Conservation (phyloP, 2,888 invertebrate genomes). For the Heliothis peltigera region DNA sequence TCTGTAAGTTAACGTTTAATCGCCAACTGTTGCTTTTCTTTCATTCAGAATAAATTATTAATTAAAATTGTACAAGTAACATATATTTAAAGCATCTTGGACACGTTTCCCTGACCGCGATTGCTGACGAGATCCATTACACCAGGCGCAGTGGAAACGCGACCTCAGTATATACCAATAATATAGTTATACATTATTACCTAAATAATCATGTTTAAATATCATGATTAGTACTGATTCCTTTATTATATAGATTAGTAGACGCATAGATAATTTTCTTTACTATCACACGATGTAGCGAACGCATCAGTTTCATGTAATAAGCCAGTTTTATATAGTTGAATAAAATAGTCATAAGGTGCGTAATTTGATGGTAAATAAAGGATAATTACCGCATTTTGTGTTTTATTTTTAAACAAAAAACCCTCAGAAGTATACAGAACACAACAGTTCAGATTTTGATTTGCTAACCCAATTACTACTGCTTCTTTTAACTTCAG, state of each 20-base stretch:
- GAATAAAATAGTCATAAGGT: slow-evolving; percentile 81
- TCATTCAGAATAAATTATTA: slow-evolving; percentile 27
- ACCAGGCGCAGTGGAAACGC: slow-evolving; percentile 58
- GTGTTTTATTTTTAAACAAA: slow-evolving; percentile 65
- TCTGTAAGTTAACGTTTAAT: slow-evolving; percentile 18
- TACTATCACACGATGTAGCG: slow-evolving; percentile 65
- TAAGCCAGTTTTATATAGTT: slow-evolving; percentile 83
- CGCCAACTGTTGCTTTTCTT: slow-evolving; percentile 48
- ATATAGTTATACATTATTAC: slow-evolving; percentile 52
- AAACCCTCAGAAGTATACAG: too few species aligned
- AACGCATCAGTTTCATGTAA: slow-evolving; percentile 74
- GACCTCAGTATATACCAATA: slow-evolving; percentile 50
- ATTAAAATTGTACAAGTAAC: slow-evolving; percentile 29
- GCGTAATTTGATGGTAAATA: slow-evolving; percentile 85
- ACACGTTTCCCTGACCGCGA: slow-evolving; percentile 51
- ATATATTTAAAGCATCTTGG: slow-evolving; percentile 21
- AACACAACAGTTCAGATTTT: not conserved
- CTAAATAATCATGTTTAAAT: slow-evolving; percentile 58
- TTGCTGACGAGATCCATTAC: slow-evolving; percentile 23
- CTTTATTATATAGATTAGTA: slow-evolving; percentile 66
- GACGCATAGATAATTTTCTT: slow-evolving; percentile 60
- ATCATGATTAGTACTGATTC: slow-evolving; percentile 72
- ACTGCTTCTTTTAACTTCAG: too few species aligned
- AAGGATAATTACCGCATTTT: slow-evolving; percentile 79
- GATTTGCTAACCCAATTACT: too few species aligned